Base-by-base conservation (phyloP, 2,113 vertebrate genomes). In the Sciurus niger region DNA sequence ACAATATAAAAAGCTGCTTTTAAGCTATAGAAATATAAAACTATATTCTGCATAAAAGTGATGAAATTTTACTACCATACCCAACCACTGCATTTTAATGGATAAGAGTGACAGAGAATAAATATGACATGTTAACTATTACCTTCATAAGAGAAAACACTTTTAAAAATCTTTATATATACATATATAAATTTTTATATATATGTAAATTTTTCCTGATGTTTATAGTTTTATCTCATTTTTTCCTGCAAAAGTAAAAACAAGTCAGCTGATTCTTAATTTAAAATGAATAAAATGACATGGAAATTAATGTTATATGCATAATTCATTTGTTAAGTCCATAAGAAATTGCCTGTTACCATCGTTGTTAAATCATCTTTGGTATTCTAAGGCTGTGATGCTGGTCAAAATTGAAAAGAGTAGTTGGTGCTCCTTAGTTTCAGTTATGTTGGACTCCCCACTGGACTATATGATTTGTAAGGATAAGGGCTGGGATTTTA, bases 251-350 rank as follows among this genome's bases (percentile, higher is more conserved):
- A 51, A 86, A 73, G 53, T n/a, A 92, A 22, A 63, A 32, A 82
- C 76, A 94, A 90, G 18, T 63, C 55, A 70, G 65, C 95, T 51
- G 86, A 79, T 96, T 92, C 4, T n/a, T 86, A 70, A 92, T 90
- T 92, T 95, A 84, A 96, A 97, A 96, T 95, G 0, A 96, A 40
- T 93, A 22, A 86, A 94, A 55, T 73, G 13, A 0, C 30, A 93
- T 89, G 94, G 10, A 79, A 70, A 83, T 95, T 96, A 74, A 80
- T 90, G 84, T 91, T 87, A 40, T 77, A 48, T 96, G 3, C 12
- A 20, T 80, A 80, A 92, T 83, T 53, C 51, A 84, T 77, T 74
- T 16, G 94, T 97, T 92, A 30, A 95, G 97, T 80, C 24, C 46
- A 89, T 68, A 72, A 77, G 82, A 80, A 94, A 60, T 20, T 96